Conservation (phyloP, 2,113 vertebrate genomes). For the Elephantulus edwardii region DNA sequence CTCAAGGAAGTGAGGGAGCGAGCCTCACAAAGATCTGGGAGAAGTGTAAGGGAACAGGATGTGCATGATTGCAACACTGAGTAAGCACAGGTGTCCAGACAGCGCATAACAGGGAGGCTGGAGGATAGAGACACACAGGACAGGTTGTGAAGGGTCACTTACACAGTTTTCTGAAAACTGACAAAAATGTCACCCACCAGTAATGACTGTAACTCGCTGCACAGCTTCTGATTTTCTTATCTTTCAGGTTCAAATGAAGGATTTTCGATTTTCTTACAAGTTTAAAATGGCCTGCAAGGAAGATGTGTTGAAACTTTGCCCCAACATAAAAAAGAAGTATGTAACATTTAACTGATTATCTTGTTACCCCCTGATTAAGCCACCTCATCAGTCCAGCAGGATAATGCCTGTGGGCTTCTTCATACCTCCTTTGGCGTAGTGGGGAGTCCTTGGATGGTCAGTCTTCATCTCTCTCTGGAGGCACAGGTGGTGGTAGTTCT, state of each 20-base stretch:
- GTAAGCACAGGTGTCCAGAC: accelerated
- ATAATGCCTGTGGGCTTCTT: neutral
- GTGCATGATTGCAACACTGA: neutral
- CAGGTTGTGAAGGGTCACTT: neutral
- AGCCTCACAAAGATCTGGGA: neutral
- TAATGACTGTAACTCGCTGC: neutral
- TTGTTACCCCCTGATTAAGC: neutral
- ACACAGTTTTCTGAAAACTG: neutral
- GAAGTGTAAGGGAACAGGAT: neutral
- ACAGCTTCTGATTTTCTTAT: conserved; percentile 24
- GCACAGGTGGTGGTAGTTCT: neutral
- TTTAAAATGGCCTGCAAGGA: conserved; percentile 99
- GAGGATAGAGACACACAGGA: neutral
- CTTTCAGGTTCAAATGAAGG: conserved; percentile 96
- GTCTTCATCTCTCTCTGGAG: neutral
- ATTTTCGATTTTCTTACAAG: conserved; percentile 98
- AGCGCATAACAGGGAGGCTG: neutral
- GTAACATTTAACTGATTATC: conserved; percentile 64
- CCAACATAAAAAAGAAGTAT: conserved; percentile 99
- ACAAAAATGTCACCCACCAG: neutral
- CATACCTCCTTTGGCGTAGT: neutral
- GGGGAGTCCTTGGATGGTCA: neutral
- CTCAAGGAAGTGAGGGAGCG: neutral
- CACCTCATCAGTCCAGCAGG: neutral
- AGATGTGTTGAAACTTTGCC: conserved; percentile 96